phyloP scores from a whole-genome alignment of 2,797 vertebrate species.

The Rallus crepitans region DNA sequence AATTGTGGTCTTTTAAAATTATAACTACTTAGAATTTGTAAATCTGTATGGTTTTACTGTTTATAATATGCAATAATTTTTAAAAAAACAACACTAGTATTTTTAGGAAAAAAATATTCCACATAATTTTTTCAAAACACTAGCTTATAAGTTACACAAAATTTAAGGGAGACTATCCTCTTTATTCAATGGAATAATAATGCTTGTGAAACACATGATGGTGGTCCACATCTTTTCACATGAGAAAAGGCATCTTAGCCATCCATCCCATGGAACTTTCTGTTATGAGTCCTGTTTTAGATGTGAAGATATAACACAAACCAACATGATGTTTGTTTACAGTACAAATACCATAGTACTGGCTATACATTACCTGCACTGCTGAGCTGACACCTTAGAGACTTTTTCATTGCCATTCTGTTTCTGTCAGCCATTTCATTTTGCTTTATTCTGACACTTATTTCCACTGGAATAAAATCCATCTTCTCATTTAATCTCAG shows the following conservation, averaged over 20 bases:
- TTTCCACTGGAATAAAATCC: neutral
- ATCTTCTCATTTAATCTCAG: neutral
- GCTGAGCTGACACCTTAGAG: neutral
- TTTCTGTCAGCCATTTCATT: neutral
- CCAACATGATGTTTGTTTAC: neutral
- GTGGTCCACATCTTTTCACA: neutral
- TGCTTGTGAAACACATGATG: neutral
- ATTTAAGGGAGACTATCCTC: neutral
- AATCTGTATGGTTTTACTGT: neutral
- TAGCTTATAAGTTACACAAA: neutral
- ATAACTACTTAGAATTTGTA: neutral
- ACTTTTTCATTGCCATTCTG: neutral
- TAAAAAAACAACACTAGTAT: neutral
- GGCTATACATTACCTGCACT: neutral
- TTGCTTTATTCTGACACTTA: neutral
- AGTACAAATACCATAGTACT: neutral
- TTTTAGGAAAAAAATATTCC: neutral
- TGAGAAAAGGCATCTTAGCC: fast-evolving
- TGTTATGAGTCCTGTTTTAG: neutral
- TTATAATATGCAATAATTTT: neutral
- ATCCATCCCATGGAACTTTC: neutral
- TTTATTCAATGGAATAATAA: neutral
- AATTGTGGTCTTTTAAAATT: neutral
- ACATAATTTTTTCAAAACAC: neutral
- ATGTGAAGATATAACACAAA: neutral